A percentile compares a stretch with the other conserved stretches of the same genome.
Evolutionary conservation across 35 echinoderm and acorn worm genomes (phyloP).

Genomic region (Ophioderma brevispina): DNA sequence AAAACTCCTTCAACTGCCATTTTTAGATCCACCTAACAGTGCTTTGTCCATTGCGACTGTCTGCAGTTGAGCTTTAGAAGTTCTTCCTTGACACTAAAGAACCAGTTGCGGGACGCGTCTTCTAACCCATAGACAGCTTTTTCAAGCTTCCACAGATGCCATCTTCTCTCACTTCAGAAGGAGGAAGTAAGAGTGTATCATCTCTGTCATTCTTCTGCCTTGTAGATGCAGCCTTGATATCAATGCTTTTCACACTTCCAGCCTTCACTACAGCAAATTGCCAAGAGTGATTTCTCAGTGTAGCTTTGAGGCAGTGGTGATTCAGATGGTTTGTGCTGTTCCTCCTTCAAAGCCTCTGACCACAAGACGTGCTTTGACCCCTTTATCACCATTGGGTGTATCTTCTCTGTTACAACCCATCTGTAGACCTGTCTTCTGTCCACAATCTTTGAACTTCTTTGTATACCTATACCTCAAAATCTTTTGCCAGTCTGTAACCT

Average conservation of each 20-base stretch:
- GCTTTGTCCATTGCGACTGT: neutral
- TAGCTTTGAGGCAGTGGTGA: neutral
- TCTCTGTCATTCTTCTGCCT: conserved; percentile 4
- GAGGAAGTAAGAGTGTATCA: neutral
- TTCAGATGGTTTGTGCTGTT: neutral
- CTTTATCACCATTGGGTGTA: neutral
- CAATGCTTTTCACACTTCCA: neutral
- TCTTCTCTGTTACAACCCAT: conserved; percentile 35
- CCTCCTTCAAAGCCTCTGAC: neutral
- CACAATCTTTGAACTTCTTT: conserved; percentile 20
- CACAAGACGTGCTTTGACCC: neutral
- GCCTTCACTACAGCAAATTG: neutral
- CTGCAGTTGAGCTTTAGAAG: neutral
- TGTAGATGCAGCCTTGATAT: conserved; percentile 14
- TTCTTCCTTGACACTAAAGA: conserved; percentile 15
- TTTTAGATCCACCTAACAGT: neutral
- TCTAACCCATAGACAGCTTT: conserved; percentile 15
- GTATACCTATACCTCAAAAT: conserved; percentile 27
- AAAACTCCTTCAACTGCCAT: neutral
- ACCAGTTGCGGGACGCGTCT: conserved; percentile 26
- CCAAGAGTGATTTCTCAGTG: neutral
- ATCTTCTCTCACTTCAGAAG: neutral
- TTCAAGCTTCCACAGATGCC: conserved; percentile 10
- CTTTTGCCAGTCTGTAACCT: conserved; percentile 30
- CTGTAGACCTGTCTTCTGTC: conserved; percentile 8